Base-by-base conservation (phyloP, 2,888 invertebrate genomes). In the Cecidostiba fungosa region DNA sequence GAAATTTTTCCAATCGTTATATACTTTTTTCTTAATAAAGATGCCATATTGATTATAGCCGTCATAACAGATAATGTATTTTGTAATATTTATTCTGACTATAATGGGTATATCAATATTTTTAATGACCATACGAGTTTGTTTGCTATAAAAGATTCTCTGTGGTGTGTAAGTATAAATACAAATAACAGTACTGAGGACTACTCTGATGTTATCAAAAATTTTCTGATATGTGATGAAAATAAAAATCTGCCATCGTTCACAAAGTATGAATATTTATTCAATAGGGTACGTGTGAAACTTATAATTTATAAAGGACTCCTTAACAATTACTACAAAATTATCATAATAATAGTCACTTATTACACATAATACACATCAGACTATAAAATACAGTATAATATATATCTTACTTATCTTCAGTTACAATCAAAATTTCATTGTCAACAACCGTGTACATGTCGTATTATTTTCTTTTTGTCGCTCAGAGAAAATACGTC, bases 241-340 rank as follows among this genome's bases (percentile, higher is more conserved):
- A 54, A 54, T 54, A n/a, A 54, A 43, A 43, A 12, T 5, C n/a
- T 23, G 10, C 54, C 19, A 1, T 70, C 36, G 54, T 62, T 39
- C 26, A 80, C 70, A 70, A 54, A 50, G 73, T 73, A 73, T 29
- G 16, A 62, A 47, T 82, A n/a, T 54, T 82, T 74, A 82, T 66
- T 82, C 43, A 74, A 82, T 62, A 32, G 39, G 43, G 43, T n/a
- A n/a, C n/a, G n/a, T 2, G 43, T 36, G 26, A 82, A 76, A 62
- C 74, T 82, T 82, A n/a, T n/a, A 74, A 82, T 82, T 66, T 47
- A 76, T 47, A 16, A n/a, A 43, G 43, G 32, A 76, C 23, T 66
- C 19, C 69, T 74, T 76, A 43, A 82, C 16, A 77, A 23, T 32
- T 39, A 77, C 47, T 32, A 66, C 19, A 66, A 39, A 66, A 78